Base-by-base conservation (phyloP, 1,140 invertebrate genomes). In the Cotesia typhae region DNA sequence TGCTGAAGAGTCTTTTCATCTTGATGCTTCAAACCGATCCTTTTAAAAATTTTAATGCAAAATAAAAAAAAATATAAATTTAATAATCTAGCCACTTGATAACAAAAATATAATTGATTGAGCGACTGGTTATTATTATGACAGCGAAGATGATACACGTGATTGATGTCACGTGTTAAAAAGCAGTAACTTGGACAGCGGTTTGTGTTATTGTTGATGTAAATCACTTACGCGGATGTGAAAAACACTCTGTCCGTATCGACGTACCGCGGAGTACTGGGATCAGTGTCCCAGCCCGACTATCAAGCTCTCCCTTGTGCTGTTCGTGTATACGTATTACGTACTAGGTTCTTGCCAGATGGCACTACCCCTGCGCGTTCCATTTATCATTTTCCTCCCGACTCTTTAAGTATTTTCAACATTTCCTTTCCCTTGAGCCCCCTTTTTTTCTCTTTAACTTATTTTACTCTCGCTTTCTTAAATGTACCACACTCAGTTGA, bases 181-280 rank as follows among this genome's bases (percentile, higher is more conserved):
- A 20, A 59, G 20, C 35, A 52, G 51, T 52, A 12, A 52, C 37
- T 55, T 51, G 67, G 51, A 60, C 1, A 41, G 3, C 36, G 17
- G 10, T 57, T 28, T 28, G 28, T 28, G 28, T 28, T 28, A 38
- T 35, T 28, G 37, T 35, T 47, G 41, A 6, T 47, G 41, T 2
- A 47, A 47, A 10, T 47, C 41, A 47, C 41, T 47, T 7, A 60
- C 68, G 47, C 47, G n/a, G 47, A 7, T 10, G 59, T 6, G 0
- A 12, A 57, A 28, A 63, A 12, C 67, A 68, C 75, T 67, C 72
- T 64, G 71, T 57, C 68, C 72, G 7, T 61, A 20, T 75, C 74
- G 75, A 78, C 67, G 77, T 79, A 74, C 72, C 78, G 82, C 80
- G 73, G 79, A 74, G 72, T 52, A 61, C 72, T 59, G 55, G 69